Percentiles rank a stretch among this genome's conserved stretches.
Conservation (phyloP, 2,888 invertebrate species). For the Netelia inedita region DNA sequence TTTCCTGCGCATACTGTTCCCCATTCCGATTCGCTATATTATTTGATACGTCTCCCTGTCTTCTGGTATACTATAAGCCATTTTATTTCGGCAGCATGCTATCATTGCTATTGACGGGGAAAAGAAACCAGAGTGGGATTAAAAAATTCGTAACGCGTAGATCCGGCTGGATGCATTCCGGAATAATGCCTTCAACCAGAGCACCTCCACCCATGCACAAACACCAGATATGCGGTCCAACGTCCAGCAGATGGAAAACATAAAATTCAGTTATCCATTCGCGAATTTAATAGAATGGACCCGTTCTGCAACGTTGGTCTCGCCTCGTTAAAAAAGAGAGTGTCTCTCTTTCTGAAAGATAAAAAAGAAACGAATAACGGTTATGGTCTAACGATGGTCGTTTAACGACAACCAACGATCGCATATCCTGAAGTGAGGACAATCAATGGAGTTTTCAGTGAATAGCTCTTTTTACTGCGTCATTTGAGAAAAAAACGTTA, state of each 20-base stretch:
- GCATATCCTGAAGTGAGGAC: neutral
- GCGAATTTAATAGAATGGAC: constrained; percentile 14
- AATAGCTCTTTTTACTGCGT: neutral
- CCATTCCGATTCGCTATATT: constrained; percentile 16
- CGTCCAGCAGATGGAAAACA: neutral
- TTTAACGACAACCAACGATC: neutral
- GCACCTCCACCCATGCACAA: neutral
- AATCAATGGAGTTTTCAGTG: neutral
- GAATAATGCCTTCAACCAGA: neutral
- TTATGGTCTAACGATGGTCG: neutral
- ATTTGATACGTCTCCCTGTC: constrained; percentile 46
- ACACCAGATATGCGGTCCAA: neutral
- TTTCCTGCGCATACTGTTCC: constrained; percentile 1
- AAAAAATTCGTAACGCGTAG: neutral
- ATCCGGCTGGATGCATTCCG: constrained; percentile 11
- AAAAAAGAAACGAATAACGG: neutral
- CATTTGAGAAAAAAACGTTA: neutral
- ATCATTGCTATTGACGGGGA: constrained; percentile 47
- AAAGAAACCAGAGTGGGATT: constrained; percentile 8
- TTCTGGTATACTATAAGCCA: constrained; percentile 12
- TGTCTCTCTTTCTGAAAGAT: neutral
- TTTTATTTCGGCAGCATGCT: constrained; percentile 31
- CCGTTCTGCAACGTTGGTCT: too few species aligned
- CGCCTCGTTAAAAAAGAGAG: neutral
- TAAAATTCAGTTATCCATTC: constrained; percentile 6